Base-by-base conservation (phyloP, 2,888 invertebrate species). In the Stratiomys singularior region DNA sequence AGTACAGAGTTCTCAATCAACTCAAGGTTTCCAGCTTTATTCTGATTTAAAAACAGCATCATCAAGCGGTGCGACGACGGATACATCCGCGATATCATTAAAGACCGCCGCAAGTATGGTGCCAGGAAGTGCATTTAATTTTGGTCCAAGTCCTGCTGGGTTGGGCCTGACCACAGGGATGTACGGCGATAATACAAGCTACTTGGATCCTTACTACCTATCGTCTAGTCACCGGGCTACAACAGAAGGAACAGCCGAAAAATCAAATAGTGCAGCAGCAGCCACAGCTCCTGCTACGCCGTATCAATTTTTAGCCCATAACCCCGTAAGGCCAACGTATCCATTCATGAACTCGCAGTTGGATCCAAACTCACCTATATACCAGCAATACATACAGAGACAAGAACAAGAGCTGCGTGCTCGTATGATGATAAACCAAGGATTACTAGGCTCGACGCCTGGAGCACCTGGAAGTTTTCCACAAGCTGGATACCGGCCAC, bases 51-150 rank as follows among this genome's bases (percentile, higher is more conserved):
- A 90, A 81, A 87, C 86, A 4, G 82, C 85, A 4, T 79, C 82
- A 23, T 78, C 82, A 0, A 77, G 80, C 23, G 80, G 80, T 3
- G 67, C 80, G 4, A 60, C 15, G 23, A 83, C 84, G 0, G 85
- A 85, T 81, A 80, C 84, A 7, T 84, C 85, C 78, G 89, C 89
- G 80, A 91, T 93, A 81, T 89, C 91, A 13, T 84, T 93, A 67
- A 91, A 94, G 82, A 91, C 93, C 30, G 76, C 77, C 13, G 88
- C 91, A 3, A 91, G 91, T 82, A 92, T 94, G 84, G 93, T 95
- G 80, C 91, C 95, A 7, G 92, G 93, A 28, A 94, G 94, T 87
- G 94, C 95, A 72, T 96, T 95, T 83, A 95, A 95, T 85, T 96
- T 95, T 83, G 94, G 94, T 21, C 90, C 94, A 2, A 89, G 93